Evolutionary conservation across 2,797 vertebrate species (phyloP), one percentile per base, ranked within the genome.

Genomic region (Odontamblyopus lacepedii): DNA sequence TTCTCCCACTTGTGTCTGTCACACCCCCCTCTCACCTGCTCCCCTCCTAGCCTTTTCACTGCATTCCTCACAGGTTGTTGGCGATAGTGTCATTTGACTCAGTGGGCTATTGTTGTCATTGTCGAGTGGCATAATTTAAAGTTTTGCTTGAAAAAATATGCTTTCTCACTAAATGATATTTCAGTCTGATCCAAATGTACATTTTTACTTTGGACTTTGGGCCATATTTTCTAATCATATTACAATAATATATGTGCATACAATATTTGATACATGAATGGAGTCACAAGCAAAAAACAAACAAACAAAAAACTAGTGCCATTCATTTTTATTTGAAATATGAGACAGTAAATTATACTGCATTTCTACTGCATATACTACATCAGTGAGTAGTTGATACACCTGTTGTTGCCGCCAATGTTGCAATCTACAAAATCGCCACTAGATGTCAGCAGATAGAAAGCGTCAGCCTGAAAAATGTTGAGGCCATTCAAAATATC

Each of bases 391-490:
- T 1, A 18, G 41, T 9, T 2, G 29, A 35, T 53, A 16, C 44
- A 66, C 64, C 64, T 51, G 64, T 66, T 66, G 65, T 53, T 29
- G 6, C 8, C n/a, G 1, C 18, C 48, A n/a, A 53, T 5, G 27
- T 11, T 67, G 65, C 32, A 1, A 27, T 74, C 62, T 73, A 61
- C 9, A 0, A 1, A 62, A 55, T 44, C 5, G 57, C 91, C 93
- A 89, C 89, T 87, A 92, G 93, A 83, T 89, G 91, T 69, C 92
- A 90, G 84, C 88, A 92, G 85, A 90, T 71, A 69, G 84, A 88
- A 88, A 79, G 74, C 23, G 55, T 76, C 59, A 2, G 19, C 6
- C 2, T 65, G 6, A 18, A 53, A 53, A 26, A 8, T 15, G 53
- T 13, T n/a, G 27, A 5, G 48, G 27, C 27, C 16, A 6, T 67